These are phyloP conservation scores for Calameuta idolon DNA, from an alignment of 2,888 invertebrate species.

Conservation along the genomic window DNA sequence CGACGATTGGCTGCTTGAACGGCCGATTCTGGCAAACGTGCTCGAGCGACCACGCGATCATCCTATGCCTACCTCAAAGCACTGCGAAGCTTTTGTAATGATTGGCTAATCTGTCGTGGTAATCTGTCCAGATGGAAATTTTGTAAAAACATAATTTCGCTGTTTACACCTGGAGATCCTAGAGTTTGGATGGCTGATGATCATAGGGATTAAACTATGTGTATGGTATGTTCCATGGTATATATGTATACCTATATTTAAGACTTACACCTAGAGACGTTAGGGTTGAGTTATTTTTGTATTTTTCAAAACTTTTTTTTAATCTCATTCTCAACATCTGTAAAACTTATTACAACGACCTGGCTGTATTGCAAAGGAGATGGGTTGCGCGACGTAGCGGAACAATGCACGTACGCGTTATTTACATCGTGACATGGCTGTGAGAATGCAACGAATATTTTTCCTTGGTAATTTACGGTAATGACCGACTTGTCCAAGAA, in stretches of 20 bases:
- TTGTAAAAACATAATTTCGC: not conserved
- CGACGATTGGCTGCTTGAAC: not conserved
- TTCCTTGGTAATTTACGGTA: slow-evolving; percentile 34
- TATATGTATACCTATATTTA: not conserved
- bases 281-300: not conserved
- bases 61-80: not conserved
- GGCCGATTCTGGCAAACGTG: not conserved
- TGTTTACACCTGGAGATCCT: not conserved
- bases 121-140: not conserved
- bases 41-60: not conserved
- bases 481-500: slow-evolving; percentile 30
- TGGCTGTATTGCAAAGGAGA: not conserved
- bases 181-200: not conserved
- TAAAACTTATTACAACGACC: not conserved
- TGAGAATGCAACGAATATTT: slow-evolving; percentile 28
- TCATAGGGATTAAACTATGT: not conserved
- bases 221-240: not conserved
- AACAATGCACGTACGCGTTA: slow-evolving; percentile 19
- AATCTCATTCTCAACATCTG: too few relatives aligned
- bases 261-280: not conserved
- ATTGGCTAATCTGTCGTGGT: not conserved
- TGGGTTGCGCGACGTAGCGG: slow-evolving; percentile 15
- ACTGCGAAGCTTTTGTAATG: not conserved
- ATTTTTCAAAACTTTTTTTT: not conserved
- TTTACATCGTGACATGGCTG: slow-evolving; percentile 7